phyloP scores from a whole-genome alignment of 2,113 vertebrate species.

The Helogale parvula region DNA sequence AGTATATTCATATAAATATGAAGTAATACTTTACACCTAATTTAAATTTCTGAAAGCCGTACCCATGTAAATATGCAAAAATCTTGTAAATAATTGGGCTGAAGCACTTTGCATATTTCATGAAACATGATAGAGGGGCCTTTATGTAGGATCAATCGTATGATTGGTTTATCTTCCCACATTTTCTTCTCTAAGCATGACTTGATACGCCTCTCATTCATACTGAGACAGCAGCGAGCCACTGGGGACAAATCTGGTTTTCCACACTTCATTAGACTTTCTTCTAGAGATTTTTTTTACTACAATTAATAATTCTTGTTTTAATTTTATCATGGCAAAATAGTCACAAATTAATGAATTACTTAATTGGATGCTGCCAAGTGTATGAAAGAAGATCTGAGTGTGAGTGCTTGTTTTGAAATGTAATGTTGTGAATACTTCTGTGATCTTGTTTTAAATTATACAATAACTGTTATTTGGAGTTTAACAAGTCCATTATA shows the following conservation, averaged over 20 bases:
- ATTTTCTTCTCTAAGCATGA: neutral
- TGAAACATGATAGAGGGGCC: accelerated
- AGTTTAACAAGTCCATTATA: neutral
- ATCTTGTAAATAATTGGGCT: neutral
- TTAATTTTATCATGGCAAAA: neutral
- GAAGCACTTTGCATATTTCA: neutral
- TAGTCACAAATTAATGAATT: neutral
- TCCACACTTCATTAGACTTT: neutral
- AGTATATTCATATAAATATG: neutral
- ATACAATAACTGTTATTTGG: neutral
- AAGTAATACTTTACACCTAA: neutral
- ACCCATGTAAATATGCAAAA: neutral
- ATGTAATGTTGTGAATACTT: neutral
- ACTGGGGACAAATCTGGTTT: neutral
- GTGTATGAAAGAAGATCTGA: neutral
- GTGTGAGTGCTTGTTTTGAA: neutral
- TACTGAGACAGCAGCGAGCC: neutral
- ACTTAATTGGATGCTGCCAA: neutral
- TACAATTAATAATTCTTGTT: neutral
- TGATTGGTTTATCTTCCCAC: neutral
- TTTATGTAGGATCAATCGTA: neutral
- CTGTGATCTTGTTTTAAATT: neutral
- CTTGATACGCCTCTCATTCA: neutral
- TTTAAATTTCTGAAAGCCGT: neutral
- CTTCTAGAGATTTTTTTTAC: neutral